A percentile compares a stretch with the other conserved stretches of the same genome.
Evolutionary conservation across 1,140 invertebrate genomes (phyloP).

Genomic region (Neuroterus valhalla): DNA sequence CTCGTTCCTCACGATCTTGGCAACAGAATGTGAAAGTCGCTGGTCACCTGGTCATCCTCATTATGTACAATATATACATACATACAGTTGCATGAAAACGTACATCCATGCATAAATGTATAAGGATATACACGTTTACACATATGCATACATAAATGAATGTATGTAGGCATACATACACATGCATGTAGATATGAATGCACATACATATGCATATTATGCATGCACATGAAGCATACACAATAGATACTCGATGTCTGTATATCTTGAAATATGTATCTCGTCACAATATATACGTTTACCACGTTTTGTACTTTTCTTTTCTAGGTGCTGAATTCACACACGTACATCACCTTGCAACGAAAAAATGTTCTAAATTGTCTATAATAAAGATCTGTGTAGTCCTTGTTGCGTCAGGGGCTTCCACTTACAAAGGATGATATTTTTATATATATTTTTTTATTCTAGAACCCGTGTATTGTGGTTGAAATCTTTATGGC

Average conservation of each 20-base stretch:
- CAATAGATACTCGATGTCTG: background rate
- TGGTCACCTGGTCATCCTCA: conserved; percentile 66
- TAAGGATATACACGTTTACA: too few species aligned
- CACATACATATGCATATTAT: too few species aligned
- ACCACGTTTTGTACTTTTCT: background rate
- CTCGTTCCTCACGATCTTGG: conserved; percentile 41
- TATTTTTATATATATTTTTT: background rate
- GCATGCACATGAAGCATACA: too few species aligned
- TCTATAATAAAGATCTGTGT: background rate
- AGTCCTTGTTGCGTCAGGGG: background rate
- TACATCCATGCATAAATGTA: too few species aligned
- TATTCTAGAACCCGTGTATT: background rate
- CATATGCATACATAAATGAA: too few species aligned
- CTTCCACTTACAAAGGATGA: background rate
- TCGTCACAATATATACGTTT: conserved; percentile 5
- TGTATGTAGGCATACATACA: too few species aligned
- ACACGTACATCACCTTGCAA: conserved; percentile 20
- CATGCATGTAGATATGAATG: too few species aligned
- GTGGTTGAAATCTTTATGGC: background rate
- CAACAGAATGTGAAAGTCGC: conserved; percentile 66
- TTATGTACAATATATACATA: conserved; percentile 40
- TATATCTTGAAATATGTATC: background rate
- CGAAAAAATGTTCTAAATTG: conserved; percentile 13
- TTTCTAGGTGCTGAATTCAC: background rate
- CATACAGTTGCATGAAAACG: background rate